These are phyloP conservation scores for Teleopsis dalmanni DNA, from an alignment of 1,140 invertebrate species.

Conservation along the genomic window DNA sequence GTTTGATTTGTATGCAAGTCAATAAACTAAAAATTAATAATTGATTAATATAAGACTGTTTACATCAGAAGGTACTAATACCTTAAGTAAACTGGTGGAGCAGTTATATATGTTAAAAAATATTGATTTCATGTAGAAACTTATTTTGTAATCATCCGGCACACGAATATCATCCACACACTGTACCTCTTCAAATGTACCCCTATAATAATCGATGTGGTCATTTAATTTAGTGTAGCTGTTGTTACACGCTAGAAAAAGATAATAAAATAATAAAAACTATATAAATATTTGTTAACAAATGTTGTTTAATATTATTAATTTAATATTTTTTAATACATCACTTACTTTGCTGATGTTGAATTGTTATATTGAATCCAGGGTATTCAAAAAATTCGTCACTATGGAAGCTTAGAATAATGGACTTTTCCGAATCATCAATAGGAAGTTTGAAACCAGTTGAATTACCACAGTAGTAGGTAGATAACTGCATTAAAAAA, in stretches of 20 bases:
- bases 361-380: no score
- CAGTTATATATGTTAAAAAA: neutral
- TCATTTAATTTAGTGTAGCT: neutral
- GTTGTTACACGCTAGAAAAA: slow-evolving; percentile 1
- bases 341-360: neutral
- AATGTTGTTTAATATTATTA: neutral
- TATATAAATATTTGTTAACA: no score
- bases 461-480: no score
- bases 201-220: neutral
- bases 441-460: no score
- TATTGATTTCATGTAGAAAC: neutral
- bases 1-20: slow-evolving; percentile 47
- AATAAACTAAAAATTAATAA: slow-evolving; percentile 49
- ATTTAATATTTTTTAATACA: neutral
- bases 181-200: neutral
- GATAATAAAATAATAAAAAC: no score
- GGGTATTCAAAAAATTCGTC: no score
- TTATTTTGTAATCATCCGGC: neutral
- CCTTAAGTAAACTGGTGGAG: neutral
- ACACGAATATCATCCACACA: neutral
- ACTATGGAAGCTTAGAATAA: no score
- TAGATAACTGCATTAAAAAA: no score
- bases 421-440: no score
- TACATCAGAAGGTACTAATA: slow-evolving; percentile 14
- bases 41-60: no score